Conservation (phyloP, 2,888 invertebrate species). For the Cephus pygmeus region DNA sequence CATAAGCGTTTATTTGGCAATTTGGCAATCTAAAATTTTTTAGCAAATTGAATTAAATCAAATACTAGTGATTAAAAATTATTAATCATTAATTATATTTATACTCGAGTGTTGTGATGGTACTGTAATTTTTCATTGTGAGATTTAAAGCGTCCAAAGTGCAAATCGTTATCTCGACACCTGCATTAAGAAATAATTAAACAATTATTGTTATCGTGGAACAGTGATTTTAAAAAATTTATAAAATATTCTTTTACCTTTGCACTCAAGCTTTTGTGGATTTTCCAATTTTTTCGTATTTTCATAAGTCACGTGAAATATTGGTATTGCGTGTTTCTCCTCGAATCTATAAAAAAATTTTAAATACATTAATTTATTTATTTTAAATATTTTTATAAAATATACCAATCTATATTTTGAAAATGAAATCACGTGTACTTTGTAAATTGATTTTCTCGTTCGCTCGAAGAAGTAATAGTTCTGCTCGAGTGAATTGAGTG, state of each 20-base stretch:
- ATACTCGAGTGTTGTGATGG: constrained; percentile 39
- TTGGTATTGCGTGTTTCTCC: neutral
- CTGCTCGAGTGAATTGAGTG: neutral
- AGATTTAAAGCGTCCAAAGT: constrained; percentile 34
- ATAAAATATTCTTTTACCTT: constrained; percentile 26
- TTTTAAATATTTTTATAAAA: neutral
- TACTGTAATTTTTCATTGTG: constrained; percentile 35
- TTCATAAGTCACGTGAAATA: constrained; percentile 20
- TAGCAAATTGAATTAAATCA: neutral
- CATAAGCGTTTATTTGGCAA: constrained; percentile 52
- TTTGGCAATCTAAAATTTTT: constrained; percentile 44
- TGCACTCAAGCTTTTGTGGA: constrained; percentile 35
- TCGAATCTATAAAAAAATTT: neutral
- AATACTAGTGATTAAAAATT: neutral
- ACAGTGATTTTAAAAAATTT: neutral
- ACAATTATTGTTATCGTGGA: neutral
- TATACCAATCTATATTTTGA: neutral
- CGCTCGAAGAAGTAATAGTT: neutral
- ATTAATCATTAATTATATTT: neutral
- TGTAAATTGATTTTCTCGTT: neutral
- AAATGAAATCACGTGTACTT: neutral
- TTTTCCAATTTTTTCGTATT: constrained; percentile 23
- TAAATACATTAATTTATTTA: neutral
- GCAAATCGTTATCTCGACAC: constrained; percentile 30
- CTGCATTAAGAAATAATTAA: neutral